Evolutionary conservation across 2,113 vertebrate species (phyloP).

Genomic region (Menura novaehollandiae): DNA sequence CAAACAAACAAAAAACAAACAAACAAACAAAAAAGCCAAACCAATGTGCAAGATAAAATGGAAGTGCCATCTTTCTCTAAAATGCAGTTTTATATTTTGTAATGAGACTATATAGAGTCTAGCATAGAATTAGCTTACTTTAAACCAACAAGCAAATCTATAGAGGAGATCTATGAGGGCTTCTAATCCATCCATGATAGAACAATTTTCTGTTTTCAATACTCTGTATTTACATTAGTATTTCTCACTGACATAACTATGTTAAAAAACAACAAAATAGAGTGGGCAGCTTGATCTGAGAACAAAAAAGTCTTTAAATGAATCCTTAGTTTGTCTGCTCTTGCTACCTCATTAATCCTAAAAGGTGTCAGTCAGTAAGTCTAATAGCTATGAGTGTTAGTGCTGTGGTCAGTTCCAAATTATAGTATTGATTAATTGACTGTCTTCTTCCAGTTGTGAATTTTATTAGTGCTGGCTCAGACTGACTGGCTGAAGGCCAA

Average conservation of each 20-base stretch:
- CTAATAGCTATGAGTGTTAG: constrained; percentile 70
- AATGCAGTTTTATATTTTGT: background rate
- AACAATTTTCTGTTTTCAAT: constrained; percentile 34
- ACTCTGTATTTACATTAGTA: background rate
- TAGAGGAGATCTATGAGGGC: background rate
- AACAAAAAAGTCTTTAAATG: constrained; percentile 51
- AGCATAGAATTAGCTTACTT: background rate
- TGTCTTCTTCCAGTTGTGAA: constrained; percentile 73
- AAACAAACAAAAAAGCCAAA: background rate
- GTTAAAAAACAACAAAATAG: constrained; percentile 42
- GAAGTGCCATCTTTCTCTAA: background rate
- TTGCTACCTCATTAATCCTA: constrained; percentile 72
- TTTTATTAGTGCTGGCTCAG: constrained; percentile 65
- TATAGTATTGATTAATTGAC: constrained; percentile 82
- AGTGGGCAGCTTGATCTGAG: constrained; percentile 20
- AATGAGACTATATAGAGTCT: background rate
- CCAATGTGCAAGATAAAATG: background rate
- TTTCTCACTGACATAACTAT: constrained; percentile 8
- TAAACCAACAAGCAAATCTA: background rate
- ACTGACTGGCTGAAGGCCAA: constrained; percentile 50
- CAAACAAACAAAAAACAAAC: background rate
- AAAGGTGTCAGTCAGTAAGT: constrained; percentile 70
- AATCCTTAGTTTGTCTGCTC: constrained; percentile 55
- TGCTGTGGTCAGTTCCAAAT: constrained; percentile 74
- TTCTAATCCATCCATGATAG: constrained; percentile 7